These are phyloP conservation scores for Trichopoda pennipes DNA, from an alignment of 2,888 invertebrate species.

Conservation along the genomic window DNA sequence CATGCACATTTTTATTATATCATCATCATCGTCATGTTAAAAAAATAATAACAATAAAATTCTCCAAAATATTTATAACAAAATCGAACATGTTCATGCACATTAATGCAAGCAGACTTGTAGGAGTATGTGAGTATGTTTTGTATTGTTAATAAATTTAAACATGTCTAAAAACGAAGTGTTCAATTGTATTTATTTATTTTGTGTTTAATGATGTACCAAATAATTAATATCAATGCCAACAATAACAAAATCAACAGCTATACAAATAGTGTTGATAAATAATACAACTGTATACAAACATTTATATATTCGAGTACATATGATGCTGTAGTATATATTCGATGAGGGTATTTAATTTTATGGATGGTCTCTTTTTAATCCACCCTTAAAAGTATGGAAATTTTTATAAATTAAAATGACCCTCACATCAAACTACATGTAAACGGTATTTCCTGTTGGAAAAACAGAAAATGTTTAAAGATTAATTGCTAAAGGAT, in stretches of 20 bases:
- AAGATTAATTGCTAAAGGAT: too few relatives aligned
- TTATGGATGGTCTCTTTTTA: slow-evolving; percentile 32
- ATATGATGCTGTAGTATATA: slow-evolving; percentile 18
- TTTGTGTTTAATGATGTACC: slow-evolving; percentile 50
- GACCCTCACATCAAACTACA: slow-evolving; percentile 19
- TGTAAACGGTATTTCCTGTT: neutral
- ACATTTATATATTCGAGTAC: neutral
- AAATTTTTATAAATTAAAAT: slow-evolving; percentile 14
- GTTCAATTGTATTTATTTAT: slow-evolving; percentile 42
- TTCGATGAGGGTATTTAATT: slow-evolving; percentile 38
- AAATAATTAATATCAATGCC: slow-evolving; percentile 37
- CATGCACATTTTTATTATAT: slow-evolving; percentile 56
- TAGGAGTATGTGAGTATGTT: neutral
- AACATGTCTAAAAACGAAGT: neutral
- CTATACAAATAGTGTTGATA: slow-evolving; percentile 3
- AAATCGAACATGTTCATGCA: slow-evolving; percentile 16
- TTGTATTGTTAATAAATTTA: slow-evolving; percentile 13
- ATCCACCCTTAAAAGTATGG: neutral
- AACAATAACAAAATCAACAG: slow-evolving; percentile 35
- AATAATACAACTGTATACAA: neutral
- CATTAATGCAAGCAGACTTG: slow-evolving; percentile 11
- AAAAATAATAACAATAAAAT: slow-evolving; percentile 44
- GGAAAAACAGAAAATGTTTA: too few relatives aligned
- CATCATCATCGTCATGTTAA: slow-evolving; percentile 33
- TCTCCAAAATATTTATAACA: slow-evolving; percentile 26